Conservation (phyloP, 2,797 vertebrate species). For the Periophthalmus magnuspinnatus region DNA sequence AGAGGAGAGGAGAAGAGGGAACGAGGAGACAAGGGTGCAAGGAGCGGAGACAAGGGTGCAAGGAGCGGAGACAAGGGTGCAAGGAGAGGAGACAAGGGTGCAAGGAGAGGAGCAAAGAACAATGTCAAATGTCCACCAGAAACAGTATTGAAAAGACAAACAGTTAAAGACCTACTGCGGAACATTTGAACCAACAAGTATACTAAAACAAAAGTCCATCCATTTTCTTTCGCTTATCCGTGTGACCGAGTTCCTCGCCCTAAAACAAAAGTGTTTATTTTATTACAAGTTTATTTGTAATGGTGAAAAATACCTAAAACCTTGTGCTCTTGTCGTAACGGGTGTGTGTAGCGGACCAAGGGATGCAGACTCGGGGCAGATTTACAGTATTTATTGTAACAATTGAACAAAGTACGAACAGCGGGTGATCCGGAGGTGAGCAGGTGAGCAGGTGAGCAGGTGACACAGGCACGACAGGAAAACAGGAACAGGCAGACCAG, state of each 20-base stretch:
- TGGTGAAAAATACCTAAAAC: neutral
- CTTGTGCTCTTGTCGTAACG: no score
- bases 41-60: neutral
- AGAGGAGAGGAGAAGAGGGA: neutral
- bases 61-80: neutral
- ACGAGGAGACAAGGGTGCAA: neutral
- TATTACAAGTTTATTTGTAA: neutral
- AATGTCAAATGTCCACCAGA: constrained; percentile 2
- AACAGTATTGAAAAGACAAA: neutral
- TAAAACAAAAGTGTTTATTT: neutral
- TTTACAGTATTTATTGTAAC: no score
- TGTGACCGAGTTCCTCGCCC: no score
- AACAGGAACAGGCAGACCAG: no score
- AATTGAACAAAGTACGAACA: no score
- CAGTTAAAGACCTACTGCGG: neutral
- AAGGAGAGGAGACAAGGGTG: neutral
- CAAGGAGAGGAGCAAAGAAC: neutral
- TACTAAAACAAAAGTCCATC: no score
- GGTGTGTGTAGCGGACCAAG: no score
- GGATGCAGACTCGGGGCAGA: no score
- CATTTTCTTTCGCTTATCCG: no score
- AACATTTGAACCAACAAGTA: neutral
- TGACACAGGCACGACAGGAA: no score
- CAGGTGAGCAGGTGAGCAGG: no score
- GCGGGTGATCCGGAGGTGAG: no score